A percentile compares a stretch with the other conserved stretches of the same genome.
Evolutionary conservation across 2,113 vertebrate species (phyloP).

Genomic region (Gopherus flavomarginatus): DNA sequence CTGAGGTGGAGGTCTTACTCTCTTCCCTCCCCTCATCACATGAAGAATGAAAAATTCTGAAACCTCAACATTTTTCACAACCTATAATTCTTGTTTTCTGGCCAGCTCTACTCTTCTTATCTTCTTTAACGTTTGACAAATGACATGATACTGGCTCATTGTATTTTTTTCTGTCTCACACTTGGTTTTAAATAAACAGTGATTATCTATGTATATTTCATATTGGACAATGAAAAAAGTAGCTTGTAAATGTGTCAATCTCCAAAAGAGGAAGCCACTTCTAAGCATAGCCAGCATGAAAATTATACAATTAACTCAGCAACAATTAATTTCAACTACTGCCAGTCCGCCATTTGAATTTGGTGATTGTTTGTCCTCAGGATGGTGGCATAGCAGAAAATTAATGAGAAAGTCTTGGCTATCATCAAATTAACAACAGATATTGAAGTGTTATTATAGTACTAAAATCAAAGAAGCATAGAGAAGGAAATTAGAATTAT

Average conservation of each 20-base stretch:
- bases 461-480: slow-evolving; percentile 20
- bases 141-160: neutral
- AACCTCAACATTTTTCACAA: neutral
- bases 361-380: neutral
- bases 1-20: neutral
- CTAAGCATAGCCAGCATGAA: neutral
- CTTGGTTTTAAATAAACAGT: neutral
- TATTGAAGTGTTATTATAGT: slow-evolving; percentile 29
- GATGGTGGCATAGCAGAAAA: neutral
- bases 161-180: neutral
- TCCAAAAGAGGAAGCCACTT: neutral
- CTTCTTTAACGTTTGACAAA: neutral
- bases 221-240: neutral
- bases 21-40: neutral
- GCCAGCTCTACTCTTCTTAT: neutral
- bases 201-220: neutral
- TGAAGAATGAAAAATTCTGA: neutral
- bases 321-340: neutral
- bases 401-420: neutral
- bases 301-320: neutral
- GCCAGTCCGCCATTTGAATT: neutral
- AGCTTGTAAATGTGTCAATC: neutral
- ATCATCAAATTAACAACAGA: slow-evolving; percentile 20
- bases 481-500: slow-evolving; percentile 57
- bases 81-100: neutral